phyloP scores from a whole-genome alignment of 2,888 invertebrate species.

The Drosophila cyrtoloma region DNA sequence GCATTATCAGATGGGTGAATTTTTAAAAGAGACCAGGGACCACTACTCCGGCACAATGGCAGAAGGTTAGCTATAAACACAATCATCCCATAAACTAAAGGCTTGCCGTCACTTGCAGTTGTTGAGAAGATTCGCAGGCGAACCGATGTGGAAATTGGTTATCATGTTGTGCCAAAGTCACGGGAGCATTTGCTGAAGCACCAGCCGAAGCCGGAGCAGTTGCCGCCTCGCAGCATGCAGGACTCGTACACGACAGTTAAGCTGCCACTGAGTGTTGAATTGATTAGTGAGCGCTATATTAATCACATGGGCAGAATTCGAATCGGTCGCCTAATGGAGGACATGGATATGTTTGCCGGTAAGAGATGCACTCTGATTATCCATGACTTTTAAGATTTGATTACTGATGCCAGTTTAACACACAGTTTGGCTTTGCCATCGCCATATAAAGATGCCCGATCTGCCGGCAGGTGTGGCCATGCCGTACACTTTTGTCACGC shows the following conservation, averaged over 20 bases:
- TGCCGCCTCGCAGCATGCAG: conserved; percentile 88
- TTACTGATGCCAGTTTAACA: conserved; percentile 87
- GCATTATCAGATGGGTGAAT: conserved; percentile 36
- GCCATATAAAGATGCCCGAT: conserved; percentile 88
- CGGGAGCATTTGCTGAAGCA: conserved; percentile 86
- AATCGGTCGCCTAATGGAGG: conserved; percentile 90
- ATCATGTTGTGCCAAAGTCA: conserved; percentile 85
- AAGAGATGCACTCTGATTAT: conserved; percentile 79
- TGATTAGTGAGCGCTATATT: conserved; percentile 88
- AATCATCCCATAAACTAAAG: background rate
- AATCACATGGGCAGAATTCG: conserved; percentile 88
- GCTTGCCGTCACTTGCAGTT: conserved; percentile 50
- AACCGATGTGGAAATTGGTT: conserved; percentile 82
- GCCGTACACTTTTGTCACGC: conserved; percentile 90
- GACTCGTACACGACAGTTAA: conserved; percentile 89
- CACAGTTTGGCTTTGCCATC: conserved; percentile 90
- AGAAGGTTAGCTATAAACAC: conserved; percentile 46
- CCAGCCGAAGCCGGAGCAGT: conserved; percentile 87
- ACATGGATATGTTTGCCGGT: conserved; percentile 92
- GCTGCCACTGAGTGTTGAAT: conserved; percentile 88
- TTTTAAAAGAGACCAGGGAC: conserved; percentile 34
- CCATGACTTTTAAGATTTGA: background rate
- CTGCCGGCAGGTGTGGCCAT: conserved; percentile 86
- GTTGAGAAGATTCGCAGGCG: conserved; percentile 71
- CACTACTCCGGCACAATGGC: conserved; percentile 60